Conservation (phyloP, 92 coral and sea anemone species). For the Hydrozoanthus gracilis region DNA sequence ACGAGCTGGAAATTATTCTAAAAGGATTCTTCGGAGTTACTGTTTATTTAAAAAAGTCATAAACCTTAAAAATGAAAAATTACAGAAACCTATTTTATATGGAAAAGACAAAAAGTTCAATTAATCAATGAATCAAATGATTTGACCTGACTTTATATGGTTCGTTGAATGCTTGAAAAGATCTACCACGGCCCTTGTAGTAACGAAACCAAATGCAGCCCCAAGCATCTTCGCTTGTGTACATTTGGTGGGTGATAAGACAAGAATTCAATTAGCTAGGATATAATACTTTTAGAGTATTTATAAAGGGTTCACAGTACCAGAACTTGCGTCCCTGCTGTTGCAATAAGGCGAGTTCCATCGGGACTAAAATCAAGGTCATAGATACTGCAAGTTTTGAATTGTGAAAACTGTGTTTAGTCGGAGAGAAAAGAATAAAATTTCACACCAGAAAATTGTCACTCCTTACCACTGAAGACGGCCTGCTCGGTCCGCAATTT, state of each 20-base stretch:
- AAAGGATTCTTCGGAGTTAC: too few species aligned
- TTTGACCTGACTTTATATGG: too few species aligned
- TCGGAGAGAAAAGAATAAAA: not conserved
- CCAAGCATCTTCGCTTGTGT: not conserved
- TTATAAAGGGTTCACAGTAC: conserved; percentile 40
- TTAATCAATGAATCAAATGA: too few species aligned
- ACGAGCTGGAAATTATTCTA: too few species aligned
- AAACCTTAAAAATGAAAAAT: too few species aligned
- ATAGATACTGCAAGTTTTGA: conserved; percentile 72
- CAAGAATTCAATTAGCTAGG: not conserved
- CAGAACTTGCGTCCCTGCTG: conserved; percentile 94
- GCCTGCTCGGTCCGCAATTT: conserved; percentile 75
- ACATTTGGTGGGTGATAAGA: not conserved
- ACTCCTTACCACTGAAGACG: conserved; percentile 73
- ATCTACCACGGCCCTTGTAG: not conserved
- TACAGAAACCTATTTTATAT: too few species aligned
- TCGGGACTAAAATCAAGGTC: conserved; percentile 84
- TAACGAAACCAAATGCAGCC: not conserved
- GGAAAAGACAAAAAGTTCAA: too few species aligned
- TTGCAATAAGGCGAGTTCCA: conserved; percentile 77
- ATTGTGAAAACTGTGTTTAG: not conserved
- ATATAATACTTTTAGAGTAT: too few species aligned
- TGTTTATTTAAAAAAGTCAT: too few species aligned
- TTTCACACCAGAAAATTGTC: not conserved
- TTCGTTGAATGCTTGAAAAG: not conserved